A percentile compares a stretch with the other conserved stretches of the same genome.
These are phyloP conservation scores for Valencia hispanica DNA, from an alignment of 2,797 vertebrate species.

Conservation along the genomic window DNA sequence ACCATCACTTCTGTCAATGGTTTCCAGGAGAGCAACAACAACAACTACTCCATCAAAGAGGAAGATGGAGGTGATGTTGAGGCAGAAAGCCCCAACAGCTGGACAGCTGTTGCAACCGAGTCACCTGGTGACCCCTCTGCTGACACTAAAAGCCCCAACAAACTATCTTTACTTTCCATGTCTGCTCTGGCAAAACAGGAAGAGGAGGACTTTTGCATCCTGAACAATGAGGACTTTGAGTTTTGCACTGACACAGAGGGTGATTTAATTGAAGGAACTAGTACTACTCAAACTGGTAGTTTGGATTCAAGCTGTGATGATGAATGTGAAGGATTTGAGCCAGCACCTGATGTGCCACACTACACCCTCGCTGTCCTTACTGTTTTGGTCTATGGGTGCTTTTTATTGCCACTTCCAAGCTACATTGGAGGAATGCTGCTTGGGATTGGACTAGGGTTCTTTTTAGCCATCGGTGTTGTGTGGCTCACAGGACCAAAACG, in stretches of 20 bases:
- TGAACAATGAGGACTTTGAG: conserved; percentile 91
- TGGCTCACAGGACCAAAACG: conserved; percentile 88
- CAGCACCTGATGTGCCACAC: conserved; percentile 80
- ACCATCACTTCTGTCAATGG: conserved; percentile 86
- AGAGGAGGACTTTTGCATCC: conserved; percentile 94
- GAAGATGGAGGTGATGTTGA: conserved; percentile 88
- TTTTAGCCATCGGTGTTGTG: conserved; percentile 88
- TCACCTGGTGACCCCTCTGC: conserved; percentile 15
- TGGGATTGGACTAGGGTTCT: conserved; percentile 90
- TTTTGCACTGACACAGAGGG: conserved; percentile 81
- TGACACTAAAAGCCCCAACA: conserved; percentile 63
- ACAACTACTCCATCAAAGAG: conserved; percentile 95
- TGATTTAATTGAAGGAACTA: conserved; percentile 46
- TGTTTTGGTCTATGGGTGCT: conserved; percentile 88
- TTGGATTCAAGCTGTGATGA: conserved; percentile 76
- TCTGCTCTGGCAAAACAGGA: conserved; percentile 91
- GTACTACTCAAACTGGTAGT: conserved; percentile 37
- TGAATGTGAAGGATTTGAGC: conserved; percentile 75
- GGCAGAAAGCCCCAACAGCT: conserved; percentile 72
- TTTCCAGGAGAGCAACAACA: conserved; percentile 92
- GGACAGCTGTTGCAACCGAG: conserved; percentile 57
- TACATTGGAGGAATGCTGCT: conserved; percentile 88
- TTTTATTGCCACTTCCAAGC: conserved; percentile 90
- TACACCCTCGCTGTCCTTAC: conserved; percentile 87
- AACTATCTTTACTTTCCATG: conserved; percentile 66